phyloP scores from a whole-genome alignment of 2,888 invertebrate species.

The Megalurothrips usitatus region DNA sequence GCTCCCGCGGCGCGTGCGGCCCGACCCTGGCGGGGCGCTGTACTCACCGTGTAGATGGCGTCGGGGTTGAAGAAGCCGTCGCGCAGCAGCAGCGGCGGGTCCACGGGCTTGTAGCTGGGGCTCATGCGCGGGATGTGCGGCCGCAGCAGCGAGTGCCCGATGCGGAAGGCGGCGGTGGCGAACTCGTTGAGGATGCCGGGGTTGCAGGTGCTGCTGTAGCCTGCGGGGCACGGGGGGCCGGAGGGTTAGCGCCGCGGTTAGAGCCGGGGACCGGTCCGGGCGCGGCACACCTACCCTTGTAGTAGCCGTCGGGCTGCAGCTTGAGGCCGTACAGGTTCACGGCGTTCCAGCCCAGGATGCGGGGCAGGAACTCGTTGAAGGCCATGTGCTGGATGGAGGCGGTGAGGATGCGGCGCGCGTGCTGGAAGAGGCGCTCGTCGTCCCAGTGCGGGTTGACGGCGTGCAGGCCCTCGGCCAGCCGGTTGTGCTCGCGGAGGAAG shows the following conservation, averaged over 20 bases:
- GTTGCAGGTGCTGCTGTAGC: conserved; percentile 84
- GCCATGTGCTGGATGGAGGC: conserved; percentile 76
- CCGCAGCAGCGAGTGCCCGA: conserved; percentile 82
- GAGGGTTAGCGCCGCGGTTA: not conserved
- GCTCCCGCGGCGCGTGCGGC: not conserved
- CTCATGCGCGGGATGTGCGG: conserved; percentile 82
- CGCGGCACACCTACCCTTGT: conserved; percentile 54
- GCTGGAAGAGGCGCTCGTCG: conserved; percentile 77
- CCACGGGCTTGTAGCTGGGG: conserved; percentile 70
- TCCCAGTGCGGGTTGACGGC: conserved; percentile 87
- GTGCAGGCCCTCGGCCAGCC: conserved; percentile 71
- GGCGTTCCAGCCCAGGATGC: conserved; percentile 84
- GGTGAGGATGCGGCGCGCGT: conserved; percentile 70
- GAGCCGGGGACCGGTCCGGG: not conserved
- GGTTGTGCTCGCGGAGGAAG: conserved; percentile 86
- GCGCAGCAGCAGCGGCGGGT: conserved; percentile 76
- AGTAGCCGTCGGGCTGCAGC: conserved; percentile 75
- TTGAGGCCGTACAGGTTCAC: conserved; percentile 84
- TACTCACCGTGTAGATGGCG: conserved; percentile 62
- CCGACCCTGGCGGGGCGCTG: not conserved
- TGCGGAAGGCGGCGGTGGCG: conserved; percentile 83
- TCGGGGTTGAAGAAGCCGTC: conserved; percentile 91
- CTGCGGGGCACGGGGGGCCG: conserved; percentile 36
- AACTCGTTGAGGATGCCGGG: conserved; percentile 87
- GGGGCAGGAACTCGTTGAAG: conserved; percentile 85